Evolutionary conservation across 2,113 vertebrate species (phyloP).

Genomic region (Tichodroma muraria): DNA sequence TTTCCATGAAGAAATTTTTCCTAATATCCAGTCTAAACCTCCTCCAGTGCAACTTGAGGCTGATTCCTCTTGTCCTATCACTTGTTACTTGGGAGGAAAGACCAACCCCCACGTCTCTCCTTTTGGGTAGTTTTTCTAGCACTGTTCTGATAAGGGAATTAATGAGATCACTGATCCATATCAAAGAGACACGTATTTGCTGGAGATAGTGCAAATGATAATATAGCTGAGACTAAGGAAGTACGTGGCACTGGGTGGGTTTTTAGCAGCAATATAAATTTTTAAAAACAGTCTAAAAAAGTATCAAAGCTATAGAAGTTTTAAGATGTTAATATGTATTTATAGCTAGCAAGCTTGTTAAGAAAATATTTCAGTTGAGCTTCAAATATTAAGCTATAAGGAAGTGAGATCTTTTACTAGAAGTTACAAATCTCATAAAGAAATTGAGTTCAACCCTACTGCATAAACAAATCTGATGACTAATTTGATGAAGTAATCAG

Average conservation of each 20-base stretch:
- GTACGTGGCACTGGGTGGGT: accelerated
- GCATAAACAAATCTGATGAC: not conserved
- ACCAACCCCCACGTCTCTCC: not conserved
- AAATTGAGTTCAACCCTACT: not conserved
- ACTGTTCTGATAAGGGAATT: not conserved
- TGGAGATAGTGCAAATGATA: not conserved
- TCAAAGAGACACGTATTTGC: not conserved
- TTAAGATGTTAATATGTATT: not conserved
- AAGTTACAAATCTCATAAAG: not conserved
- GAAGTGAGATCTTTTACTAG: not conserved
- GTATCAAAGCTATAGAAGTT: not conserved
- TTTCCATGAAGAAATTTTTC: not conserved
- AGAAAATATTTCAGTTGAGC: not conserved
- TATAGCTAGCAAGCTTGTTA: not conserved
- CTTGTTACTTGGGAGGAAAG: not conserved
- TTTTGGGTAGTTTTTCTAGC: not conserved
- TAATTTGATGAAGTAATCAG: not conserved
- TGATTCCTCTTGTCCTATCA: not conserved
- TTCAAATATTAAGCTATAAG: not conserved
- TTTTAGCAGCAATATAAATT: not conserved
- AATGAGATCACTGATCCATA: not conserved
- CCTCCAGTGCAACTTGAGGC: not conserved
- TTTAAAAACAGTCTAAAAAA: not conserved
- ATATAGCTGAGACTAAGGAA: not conserved
- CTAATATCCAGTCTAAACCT: not conserved